Evolutionary conservation across 2,888 invertebrate genomes (phyloP), one percentile per base, ranked within the genome.

Genomic region (Lysandra coridon): DNA sequence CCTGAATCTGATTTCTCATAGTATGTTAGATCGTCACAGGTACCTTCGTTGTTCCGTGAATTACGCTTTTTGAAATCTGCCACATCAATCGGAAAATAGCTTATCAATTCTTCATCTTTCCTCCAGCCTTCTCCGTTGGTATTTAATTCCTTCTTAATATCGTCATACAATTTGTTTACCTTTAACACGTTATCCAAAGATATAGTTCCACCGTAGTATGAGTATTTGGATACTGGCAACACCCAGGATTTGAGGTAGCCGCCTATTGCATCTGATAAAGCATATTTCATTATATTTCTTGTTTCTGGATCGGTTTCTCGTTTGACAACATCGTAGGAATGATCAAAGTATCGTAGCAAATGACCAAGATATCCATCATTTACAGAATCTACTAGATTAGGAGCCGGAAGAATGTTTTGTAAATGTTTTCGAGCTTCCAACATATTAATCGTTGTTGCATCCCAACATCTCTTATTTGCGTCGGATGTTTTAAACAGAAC

Each of bases 61-160:
- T 37, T 23, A 33, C 69, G 69, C 14, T 5, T 69, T 1, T 69
- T 69, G 1, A 37, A 33, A 14, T 23, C 10, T 6, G 86, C 85
- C 17, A 90, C 83, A 73, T 86, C 87, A 1, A 91, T 85, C 5
- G 86, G 83, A 37, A 91, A 86, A 4, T 86, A 84, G 78, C 86
- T 87, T 0, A 92, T 82, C 2, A 88, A 79, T 6, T 84, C 83
- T 0, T 84, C 81, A 80, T 87, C 85, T 17, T 82, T 85, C 0
- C 89, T 88, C 97, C 97, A 97, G 0, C 95, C 95, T 30, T 87
- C 87, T 0, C 96, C 96, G 82, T 96, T 94, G 0, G 96, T 96
- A 23, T 92, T 88, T 81, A 97, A 85, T 83, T 94, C 95, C 79
- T 86, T 88, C 85, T 95, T 96, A 10, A 96, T 85, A 82, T 96